Evolutionary conservation across 2,113 vertebrate species (phyloP), one percentile per base, ranked within the genome.

Genomic region (Rana temporaria): DNA sequence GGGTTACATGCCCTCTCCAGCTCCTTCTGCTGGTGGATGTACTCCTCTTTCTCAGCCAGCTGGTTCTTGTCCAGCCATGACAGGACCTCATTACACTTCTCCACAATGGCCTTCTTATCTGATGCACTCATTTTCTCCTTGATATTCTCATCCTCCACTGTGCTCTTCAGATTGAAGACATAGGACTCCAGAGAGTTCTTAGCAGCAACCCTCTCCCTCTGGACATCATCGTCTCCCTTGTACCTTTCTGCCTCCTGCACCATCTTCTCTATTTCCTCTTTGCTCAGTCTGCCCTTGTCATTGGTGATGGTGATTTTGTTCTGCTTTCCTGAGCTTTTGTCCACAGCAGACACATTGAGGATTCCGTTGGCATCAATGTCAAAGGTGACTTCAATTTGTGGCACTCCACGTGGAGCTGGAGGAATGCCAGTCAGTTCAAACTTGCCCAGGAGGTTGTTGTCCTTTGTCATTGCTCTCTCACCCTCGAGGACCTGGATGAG

Each of bases 391-490:
- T 86, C 85, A 26, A 86, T 76, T 70, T 85, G 81, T 18, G 71
- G 80, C 24, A 84, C 78, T 0, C 84, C 85, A 4, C 77, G 84
- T 0, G 84, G 85, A 0, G 81, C 84, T 2, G 81, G 81, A 14
- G 84, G 59, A 5, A 86, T 80, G 15, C 71, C 85, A 30, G 26
- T 80, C 34, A 86, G 60, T 7, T 70, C 84, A 56, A 86, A 86
- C 55, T 30, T 71, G 68, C 85, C 85, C 38, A 86, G 81, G 4
- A 86, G 81, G 52, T 86, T 85, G 69, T 86, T 86, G 32, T 86
- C 85, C 34, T 78, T 73, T 32, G 84, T 80, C 48, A 76, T 77
- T 19, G 81, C 66, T 2, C 82, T 57, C 48, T 85, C 82, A 2
- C 85, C 85, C 24, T 85, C 81, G 16, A 64, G 81, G 6, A 84